Evolutionary conservation across 2,888 invertebrate species (phyloP), one percentile per base, ranked within the genome.

Genomic region (Orthosia incerta): DNA sequence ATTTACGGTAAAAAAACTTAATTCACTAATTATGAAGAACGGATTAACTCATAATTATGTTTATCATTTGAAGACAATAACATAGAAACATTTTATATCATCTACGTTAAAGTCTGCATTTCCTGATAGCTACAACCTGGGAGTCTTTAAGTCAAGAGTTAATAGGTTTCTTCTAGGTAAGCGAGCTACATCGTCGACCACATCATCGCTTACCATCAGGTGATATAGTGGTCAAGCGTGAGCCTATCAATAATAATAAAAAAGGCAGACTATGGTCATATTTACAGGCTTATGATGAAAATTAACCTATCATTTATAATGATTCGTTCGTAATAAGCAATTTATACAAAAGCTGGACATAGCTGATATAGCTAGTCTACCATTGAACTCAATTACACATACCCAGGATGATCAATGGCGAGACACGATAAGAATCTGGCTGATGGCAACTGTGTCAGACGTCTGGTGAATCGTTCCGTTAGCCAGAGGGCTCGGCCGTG

Each of bases 381-480:
- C 13, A 45, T 5, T 2, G 7, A 39, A 71, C 18, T 50, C 0
- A 72, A 45, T 45, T 45, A 59, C 20, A 15, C n/a, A 39, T 53
- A 48, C 31, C 5, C 16, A n/a, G 13, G 46, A 16, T 23, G 45
- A 79, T 56, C 26, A 26, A 59, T 39, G 12, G 13, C 48, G 23
- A 71, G 50, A 67, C 51, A 3, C 4, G 45, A 48, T 46, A 13
- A 39, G 61, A 55, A 71, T 79, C 72, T 23, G n/a, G 15, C 5
- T 56, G 20, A 46, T 15, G 31, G 18, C 45, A 62, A 77, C 60
- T 61, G 16, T 71, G 83, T 66, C 72, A 71, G 20, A 57, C 55
- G 65, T 79, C 72, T 79, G 50, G 61, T 39, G 56, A 79, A 71
- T 61, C 61, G 48, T 66, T 71, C 79, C 83, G 83, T 79, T 78